A percentile compares a stretch with the other conserved stretches of the same genome.
Conservation (phyloP, 1,140 invertebrate genomes). For the Bombus pyrosoma region DNA sequence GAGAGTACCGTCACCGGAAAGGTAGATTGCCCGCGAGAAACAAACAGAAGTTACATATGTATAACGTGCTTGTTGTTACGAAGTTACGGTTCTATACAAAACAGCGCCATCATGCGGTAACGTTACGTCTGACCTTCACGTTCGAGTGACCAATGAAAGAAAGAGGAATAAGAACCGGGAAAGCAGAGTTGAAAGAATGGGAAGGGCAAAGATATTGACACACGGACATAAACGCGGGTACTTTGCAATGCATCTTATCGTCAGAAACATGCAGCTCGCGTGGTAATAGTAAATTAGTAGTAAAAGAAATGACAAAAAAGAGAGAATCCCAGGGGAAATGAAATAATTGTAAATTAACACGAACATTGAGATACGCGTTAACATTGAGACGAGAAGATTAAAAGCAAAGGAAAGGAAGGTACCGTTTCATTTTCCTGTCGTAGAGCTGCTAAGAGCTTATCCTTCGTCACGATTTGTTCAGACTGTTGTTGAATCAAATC, state of each 20-base stretch:
- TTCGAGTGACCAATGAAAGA: slow-evolving; percentile 31
- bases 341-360: background rate
- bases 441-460: slow-evolving; percentile 85
- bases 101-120: slow-evolving; percentile 62
- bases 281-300: background rate
- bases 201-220: slow-evolving; percentile 22
- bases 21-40: slow-evolving; percentile 45
- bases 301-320: background rate
- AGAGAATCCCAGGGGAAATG: background rate
- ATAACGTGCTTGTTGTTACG: slow-evolving; percentile 30
- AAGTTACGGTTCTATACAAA: slow-evolving; percentile 41
- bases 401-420: slow-evolving; percentile 46
- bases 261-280: background rate
- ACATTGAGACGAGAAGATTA: no score
- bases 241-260: slow-evolving; percentile 13
- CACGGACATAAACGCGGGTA: slow-evolving; percentile 32
- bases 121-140: slow-evolving; percentile 62
- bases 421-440: slow-evolving; percentile 87
- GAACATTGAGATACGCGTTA: background rate
- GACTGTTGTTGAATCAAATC: slow-evolving; percentile 89
- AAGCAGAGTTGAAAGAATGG: slow-evolving; percentile 7
- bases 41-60: background rate
- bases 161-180: slow-evolving; percentile 37
- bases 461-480: slow-evolving; percentile 87
- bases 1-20: background rate